phyloP scores from a whole-genome alignment of 2,888 invertebrate species.

The Panzeria rudis region DNA sequence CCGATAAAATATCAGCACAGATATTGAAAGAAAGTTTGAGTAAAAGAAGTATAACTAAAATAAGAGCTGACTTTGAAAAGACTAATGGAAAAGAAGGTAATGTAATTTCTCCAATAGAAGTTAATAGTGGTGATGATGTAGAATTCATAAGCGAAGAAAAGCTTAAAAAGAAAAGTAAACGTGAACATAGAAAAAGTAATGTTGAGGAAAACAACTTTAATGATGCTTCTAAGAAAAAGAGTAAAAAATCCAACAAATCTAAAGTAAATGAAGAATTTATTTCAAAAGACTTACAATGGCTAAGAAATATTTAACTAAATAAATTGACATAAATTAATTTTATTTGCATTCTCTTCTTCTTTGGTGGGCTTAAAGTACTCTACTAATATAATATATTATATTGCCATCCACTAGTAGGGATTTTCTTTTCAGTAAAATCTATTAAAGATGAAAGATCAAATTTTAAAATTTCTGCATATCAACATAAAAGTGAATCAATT shows the following conservation, averaged over 20 bases:
- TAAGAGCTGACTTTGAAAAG: neutral
- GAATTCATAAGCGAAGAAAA: slow-evolving; percentile 69
- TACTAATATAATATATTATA: too few species aligned
- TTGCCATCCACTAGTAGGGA: neutral
- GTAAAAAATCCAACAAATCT: slow-evolving; percentile 65
- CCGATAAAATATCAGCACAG: slow-evolving; percentile 68
- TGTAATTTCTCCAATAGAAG: slow-evolving; percentile 22
- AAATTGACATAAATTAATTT: neutral
- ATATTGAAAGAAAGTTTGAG: slow-evolving; percentile 43
- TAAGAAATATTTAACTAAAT: slow-evolving; percentile 70
- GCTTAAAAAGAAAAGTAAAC: slow-evolving; percentile 64
- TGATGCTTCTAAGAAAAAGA: slow-evolving; percentile 8
- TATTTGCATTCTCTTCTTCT: neutral
- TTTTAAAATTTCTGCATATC: too few species aligned
- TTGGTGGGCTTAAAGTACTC: neutral
- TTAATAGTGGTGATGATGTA: slow-evolving; percentile 70
- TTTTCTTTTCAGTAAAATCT: too few species aligned
- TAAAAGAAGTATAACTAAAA: slow-evolving; percentile 20
- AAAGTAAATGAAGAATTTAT: slow-evolving; percentile 65
- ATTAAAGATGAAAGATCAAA: too few species aligned
- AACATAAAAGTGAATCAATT: too few species aligned
- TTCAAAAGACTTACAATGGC: slow-evolving; percentile 74
- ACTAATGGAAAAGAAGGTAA: neutral
- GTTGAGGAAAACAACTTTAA: neutral
- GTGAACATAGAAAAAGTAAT: slow-evolving; percentile 58